Evolutionary conservation across 1,140 invertebrate genomes (phyloP).

Genomic region (Nasonia vitripennis): DNA sequence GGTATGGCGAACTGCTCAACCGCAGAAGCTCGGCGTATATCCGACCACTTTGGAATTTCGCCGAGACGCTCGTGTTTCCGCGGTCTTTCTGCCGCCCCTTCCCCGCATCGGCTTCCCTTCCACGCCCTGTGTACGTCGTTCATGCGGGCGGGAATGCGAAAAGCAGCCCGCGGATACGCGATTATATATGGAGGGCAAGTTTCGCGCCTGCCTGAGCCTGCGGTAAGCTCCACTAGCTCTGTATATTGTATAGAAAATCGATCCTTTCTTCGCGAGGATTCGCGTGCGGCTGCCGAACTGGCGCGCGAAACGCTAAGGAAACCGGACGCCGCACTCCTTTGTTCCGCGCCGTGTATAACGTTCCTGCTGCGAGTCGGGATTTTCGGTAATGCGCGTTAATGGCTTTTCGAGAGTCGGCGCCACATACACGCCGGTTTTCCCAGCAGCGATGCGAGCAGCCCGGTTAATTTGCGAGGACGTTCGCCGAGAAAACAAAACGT

Average conservation of each 20-base stretch:
- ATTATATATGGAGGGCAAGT: background rate
- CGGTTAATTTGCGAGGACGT: too few relatives aligned
- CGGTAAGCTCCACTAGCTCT: background rate
- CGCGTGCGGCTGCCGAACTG: background rate
- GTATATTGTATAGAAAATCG: background rate
- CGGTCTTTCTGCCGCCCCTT: background rate
- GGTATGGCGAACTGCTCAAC: background rate
- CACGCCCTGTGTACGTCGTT: too few relatives aligned
- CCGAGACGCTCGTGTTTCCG: constrained; percentile 13
- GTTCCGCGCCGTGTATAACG: too few relatives aligned
- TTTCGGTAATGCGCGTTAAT: background rate
- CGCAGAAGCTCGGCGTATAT: background rate
- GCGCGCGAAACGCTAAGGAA: too few relatives aligned
- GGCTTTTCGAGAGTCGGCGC: background rate
- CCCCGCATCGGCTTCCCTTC: background rate
- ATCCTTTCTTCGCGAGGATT: background rate
- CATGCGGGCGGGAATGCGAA: constrained; percentile 13
- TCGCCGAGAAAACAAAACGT: too few relatives aligned
- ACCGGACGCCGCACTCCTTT: too few relatives aligned
- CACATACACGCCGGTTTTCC: too few relatives aligned
- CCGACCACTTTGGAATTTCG: constrained; percentile 37
- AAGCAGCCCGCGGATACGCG: constrained; percentile 17
- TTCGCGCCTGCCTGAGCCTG: background rate
- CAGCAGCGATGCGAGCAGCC: too few relatives aligned
- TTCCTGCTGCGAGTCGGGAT: background rate